These are phyloP conservation scores for Rhinopomastus cyanomelas DNA, from an alignment of 2,113 vertebrate genomes.

Conservation along the genomic window DNA sequence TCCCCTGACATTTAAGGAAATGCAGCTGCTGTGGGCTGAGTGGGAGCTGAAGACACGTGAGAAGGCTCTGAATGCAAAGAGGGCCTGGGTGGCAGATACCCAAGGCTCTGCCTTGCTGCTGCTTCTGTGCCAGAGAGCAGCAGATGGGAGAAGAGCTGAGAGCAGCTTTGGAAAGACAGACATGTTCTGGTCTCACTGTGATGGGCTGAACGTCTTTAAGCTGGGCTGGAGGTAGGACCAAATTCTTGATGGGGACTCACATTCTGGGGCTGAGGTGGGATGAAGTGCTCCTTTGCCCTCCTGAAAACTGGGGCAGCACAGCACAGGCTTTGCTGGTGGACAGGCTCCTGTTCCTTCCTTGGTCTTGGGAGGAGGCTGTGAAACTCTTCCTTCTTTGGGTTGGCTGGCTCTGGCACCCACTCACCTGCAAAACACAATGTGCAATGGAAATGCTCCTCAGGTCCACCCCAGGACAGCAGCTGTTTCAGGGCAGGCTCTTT, in stretches of 20 bases:
- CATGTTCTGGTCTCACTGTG: background rate
- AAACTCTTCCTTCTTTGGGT: background rate
- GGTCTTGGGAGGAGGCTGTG: background rate
- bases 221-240: background rate
- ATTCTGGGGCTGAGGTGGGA: background rate
- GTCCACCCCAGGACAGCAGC: background rate
- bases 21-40: conserved; percentile 11
- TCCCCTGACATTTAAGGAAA: background rate
- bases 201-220: background rate
- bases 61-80: background rate
- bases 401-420: background rate
- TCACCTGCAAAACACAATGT: background rate
- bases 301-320: background rate
- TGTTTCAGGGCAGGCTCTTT: background rate
- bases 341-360: background rate
- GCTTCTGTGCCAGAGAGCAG: conserved; percentile 13
- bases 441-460: background rate
- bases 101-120: background rate
- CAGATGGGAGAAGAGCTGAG: conserved; percentile 1
- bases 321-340: background rate
- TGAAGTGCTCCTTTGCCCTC: background rate
- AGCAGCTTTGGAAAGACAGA: background rate
- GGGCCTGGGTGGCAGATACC: background rate
- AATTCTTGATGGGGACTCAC: background rate
- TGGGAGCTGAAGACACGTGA: background rate